These are phyloP conservation scores for Campoplex capitator DNA, from an alignment of 2,888 invertebrate species.

Conservation along the genomic window DNA sequence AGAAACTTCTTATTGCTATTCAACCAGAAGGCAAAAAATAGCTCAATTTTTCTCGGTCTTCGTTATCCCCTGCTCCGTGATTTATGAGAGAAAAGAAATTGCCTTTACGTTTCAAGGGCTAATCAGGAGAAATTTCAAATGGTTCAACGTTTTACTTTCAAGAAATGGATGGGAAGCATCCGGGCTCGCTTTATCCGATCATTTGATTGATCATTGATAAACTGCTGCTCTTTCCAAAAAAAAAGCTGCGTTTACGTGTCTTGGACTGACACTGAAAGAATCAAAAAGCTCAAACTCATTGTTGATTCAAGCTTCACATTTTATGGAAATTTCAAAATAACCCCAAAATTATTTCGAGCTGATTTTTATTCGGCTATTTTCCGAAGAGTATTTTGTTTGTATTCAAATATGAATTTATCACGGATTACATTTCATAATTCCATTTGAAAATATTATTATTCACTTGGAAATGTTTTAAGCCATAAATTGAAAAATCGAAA, in stretches of 20 bases:
- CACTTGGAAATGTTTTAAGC: neutral
- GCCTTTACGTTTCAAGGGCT: neutral
- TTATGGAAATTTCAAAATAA: neutral
- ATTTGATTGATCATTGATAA: constrained; percentile 18
- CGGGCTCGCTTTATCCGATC: neutral
- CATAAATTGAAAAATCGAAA: neutral
- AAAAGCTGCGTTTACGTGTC: neutral
- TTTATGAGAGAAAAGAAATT: neutral
- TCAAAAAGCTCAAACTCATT: neutral
- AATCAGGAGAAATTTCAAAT: neutral
- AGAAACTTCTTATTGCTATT: neutral
- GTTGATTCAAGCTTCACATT: neutral
- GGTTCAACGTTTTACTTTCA: neutral
- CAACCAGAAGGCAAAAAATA: neutral
- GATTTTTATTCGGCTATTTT: neutral
- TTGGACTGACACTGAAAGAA: neutral
- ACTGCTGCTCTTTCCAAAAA: neutral
- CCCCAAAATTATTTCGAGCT: neutral
- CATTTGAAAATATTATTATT: neutral
- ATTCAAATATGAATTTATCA: neutral
- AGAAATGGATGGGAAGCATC: neutral
- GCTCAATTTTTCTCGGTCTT: neutral
- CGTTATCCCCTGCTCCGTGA: neutral
- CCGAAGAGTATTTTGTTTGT: neutral
- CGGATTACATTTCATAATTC: neutral